phyloP scores from a whole-genome alignment of 2,888 invertebrate genomes.

The Phrixothrix hirtus region DNA sequence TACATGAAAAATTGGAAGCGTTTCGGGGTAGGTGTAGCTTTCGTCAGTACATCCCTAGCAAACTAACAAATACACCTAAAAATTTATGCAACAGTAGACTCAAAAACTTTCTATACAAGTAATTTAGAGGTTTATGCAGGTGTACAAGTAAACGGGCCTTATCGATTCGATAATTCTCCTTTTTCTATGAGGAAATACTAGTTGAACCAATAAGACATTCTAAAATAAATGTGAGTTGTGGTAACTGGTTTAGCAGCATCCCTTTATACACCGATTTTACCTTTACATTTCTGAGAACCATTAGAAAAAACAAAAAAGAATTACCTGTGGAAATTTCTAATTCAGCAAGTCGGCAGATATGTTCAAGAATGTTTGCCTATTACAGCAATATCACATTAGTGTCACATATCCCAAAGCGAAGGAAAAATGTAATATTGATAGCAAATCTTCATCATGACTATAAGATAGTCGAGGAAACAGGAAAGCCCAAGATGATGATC shows the following conservation, averaged over 20 bases:
- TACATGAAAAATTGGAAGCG: slow-evolving; percentile 32
- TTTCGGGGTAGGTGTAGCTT: slow-evolving; percentile 31
- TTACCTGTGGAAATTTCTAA: neutral
- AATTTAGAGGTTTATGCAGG: too few species aligned
- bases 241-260: neutral
- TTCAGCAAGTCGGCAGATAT: neutral
- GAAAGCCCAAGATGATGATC: neutral
- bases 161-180: neutral
- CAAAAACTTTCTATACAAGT: too few species aligned
- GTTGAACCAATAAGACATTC: neutral
- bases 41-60: slow-evolving; percentile 28
- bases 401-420: neutral
- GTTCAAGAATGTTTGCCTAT: neutral
- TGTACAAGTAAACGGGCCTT: too few species aligned
- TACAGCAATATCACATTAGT: neutral
- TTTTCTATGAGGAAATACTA: neutral
- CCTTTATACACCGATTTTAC: neutral
- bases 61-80: slow-evolving; percentile 22
- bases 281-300: neutral
- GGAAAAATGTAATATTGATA: neutral
- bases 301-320: neutral
- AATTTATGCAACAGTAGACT: too few species aligned
- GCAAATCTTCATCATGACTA: neutral
- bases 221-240: neutral
- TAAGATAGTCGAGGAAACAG: neutral